Evolutionary conservation across 2,113 vertebrate species (phyloP), one percentile per base, ranked within the genome.

Genomic region (Paedocypris sp.): DNA sequence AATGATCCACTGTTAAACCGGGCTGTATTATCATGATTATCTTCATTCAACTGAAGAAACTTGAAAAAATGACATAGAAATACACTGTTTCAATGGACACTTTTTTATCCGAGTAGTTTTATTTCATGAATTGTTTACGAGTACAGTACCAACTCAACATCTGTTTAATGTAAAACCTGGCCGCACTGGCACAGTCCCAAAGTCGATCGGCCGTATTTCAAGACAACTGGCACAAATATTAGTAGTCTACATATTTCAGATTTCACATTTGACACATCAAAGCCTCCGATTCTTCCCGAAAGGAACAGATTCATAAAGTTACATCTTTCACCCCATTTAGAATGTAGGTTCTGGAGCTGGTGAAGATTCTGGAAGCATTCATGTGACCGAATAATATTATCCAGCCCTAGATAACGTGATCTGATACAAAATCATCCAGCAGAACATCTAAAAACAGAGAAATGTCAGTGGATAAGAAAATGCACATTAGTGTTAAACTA

Each of bases 351-450:
- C 13, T 26, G 46, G 39, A 38, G 23, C 25, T 54, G 28, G 43
- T 16, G n/a, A 11, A 64, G 16, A 23, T 39, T 54, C 43, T 69
- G 65, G 53, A 57, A 67, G 72, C 60, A 11, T 45, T 33, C 1
- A 2, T 26, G 74, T 32, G 64, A 46, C 72, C 73, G 71, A 41
- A 71, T 76, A 25, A 48, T 23, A 76, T 74, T 69, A 75, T 71
- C 23, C 32, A 58, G 35, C 12, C 15, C 12, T 26, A 43, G n/a
- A 22, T 36, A 20, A 26, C 39, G 23, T 42, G 49, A 19, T 22
- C 19, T 58, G n/a, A 46, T 45, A 11, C 7, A 1, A 25, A 66
- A 20, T 63, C 13, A 2, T 5, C 5, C 6, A 53, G 5, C 12
- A 58, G 41, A 46, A 28, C 6, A 47, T 10, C 6, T n/a, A n/a